These are phyloP conservation scores for Wasmannia auropunctata DNA, from an alignment of 1,140 invertebrate species.

Conservation along the genomic window DNA sequence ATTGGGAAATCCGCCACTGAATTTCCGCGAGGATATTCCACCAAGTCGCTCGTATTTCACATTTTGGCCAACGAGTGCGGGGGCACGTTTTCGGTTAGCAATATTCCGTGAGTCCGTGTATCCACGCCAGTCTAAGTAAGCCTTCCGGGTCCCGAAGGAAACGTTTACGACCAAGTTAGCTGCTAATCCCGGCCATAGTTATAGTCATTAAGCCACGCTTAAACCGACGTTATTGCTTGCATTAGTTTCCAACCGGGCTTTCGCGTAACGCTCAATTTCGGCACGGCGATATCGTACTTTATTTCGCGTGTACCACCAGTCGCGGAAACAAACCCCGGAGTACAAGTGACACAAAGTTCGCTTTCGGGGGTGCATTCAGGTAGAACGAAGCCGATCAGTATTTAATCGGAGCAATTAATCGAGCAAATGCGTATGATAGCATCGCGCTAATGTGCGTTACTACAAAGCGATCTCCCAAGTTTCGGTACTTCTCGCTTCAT, in stretches of 20 bases:
- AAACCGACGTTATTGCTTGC: slow-evolving; percentile 74
- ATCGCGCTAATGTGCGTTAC: not conserved
- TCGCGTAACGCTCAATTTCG: slow-evolving; percentile 36
- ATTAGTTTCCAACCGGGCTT: slow-evolving; percentile 73
- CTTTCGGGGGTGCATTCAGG: too few relatives aligned
- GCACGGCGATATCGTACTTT: slow-evolving; percentile 54
- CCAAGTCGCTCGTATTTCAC: slow-evolving; percentile 61
- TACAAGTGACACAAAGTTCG: not conserved
- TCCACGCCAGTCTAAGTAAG: slow-evolving; percentile 50
- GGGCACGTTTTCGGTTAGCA: slow-evolving; percentile 63
- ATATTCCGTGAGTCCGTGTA: slow-evolving; percentile 58
- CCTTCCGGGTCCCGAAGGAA: slow-evolving; percentile 71
- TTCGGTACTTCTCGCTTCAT: slow-evolving; percentile 32
- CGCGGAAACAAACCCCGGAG: not conserved
- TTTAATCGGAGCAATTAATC: slow-evolving; percentile 1
- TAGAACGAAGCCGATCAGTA: not conserved
- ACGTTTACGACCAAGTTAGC: slow-evolving; percentile 80
- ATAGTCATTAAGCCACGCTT: slow-evolving; percentile 76
- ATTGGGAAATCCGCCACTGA: slow-evolving; percentile 29
- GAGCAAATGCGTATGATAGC: not conserved
- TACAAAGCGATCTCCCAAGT: slow-evolving; percentile 17
- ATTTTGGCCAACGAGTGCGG: slow-evolving; percentile 61
- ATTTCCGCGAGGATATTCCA: slow-evolving; percentile 35
- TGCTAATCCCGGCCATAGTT: slow-evolving; percentile 77
- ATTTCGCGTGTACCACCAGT: slow-evolving; percentile 20